Conservation (phyloP, 2,113 vertebrate genomes). For the Oryzias javanicus region DNA sequence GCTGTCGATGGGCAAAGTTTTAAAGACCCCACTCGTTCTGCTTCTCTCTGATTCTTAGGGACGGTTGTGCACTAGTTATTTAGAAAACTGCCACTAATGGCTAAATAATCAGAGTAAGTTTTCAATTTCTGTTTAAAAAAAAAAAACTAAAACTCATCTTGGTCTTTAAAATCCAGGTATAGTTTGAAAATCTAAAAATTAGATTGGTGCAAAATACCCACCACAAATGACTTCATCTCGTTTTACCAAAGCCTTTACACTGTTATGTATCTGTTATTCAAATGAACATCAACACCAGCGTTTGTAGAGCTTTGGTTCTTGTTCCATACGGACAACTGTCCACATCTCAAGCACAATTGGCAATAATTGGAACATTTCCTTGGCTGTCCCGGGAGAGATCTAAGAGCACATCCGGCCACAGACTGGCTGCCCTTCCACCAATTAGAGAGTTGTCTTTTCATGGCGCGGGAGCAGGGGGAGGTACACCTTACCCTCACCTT, state of each 20-base stretch:
- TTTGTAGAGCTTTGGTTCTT: conserved; percentile 58
- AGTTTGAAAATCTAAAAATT: too few relatives aligned
- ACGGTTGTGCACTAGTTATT: conserved; percentile 58
- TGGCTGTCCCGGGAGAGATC: conserved; percentile 78
- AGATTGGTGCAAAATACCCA: too few relatives aligned
- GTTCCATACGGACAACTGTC: conserved; percentile 79
- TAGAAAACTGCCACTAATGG: conserved; percentile 55
- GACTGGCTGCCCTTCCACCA: conserved; percentile 79
- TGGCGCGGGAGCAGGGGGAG: conserved; percentile 66
- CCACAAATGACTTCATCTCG: neutral
- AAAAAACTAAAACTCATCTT: conserved; percentile 49
- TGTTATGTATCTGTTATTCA: conserved; percentile 44
- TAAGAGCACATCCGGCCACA: conserved; percentile 64
- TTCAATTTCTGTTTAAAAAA: conserved; percentile 50
- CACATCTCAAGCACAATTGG: conserved; percentile 83
- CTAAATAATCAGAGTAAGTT: conserved; percentile 65
- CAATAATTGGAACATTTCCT: conserved; percentile 80
- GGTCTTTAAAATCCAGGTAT: conserved; percentile 28
- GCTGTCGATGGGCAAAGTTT: conserved; percentile 28
- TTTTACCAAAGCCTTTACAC: conserved; percentile 3
- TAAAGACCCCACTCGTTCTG: conserved; percentile 32
- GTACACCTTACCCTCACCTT: conserved; percentile 64
- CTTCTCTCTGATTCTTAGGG: conserved; percentile 39
- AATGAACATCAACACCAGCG: conserved; percentile 52
- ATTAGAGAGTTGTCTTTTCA: conserved; percentile 74